These are phyloP conservation scores for Xiphorhynchus elegans DNA, from an alignment of 2,113 vertebrate genomes.

Conservation along the genomic window DNA sequence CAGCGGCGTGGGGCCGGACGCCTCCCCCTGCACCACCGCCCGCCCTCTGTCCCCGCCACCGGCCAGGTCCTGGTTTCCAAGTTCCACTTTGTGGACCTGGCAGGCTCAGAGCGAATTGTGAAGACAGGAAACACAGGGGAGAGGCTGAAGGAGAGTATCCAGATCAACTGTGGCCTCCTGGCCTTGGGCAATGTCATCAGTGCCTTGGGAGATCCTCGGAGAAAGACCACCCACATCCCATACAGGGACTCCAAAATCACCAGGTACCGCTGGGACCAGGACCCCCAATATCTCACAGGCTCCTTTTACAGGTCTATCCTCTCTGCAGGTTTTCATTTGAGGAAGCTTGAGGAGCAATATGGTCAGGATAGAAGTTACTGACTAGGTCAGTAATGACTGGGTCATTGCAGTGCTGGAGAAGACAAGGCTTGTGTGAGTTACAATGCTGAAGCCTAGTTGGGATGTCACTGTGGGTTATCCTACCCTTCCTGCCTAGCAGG, in stretches of 20 bases:
- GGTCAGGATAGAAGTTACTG: neutral
- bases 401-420: neutral
- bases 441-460: neutral
- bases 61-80: conserved; percentile 91
- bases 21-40: conserved; percentile 18
- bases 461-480: neutral
- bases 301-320: neutral
- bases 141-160: conserved; percentile 94
- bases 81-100: conserved; percentile 96
- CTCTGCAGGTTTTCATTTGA: accelerated
- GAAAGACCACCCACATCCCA: conserved; percentile 90
- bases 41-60: neutral
- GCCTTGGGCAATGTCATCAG: conserved; percentile 96
- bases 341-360: neutral
- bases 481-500: neutral
- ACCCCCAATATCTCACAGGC: accelerated
- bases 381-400: neutral
- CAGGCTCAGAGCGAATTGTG: conserved; percentile 92
- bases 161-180: conserved; percentile 95
- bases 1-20: conserved; percentile 85
- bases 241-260: conserved; percentile 99
- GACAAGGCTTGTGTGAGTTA: neutral
- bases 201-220: conserved; percentile 91
- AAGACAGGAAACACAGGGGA: conserved; percentile 92
- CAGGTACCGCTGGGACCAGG: conserved; percentile 72